Evolutionary conservation across 2,113 vertebrate genomes (phyloP).

Genomic region (Embiotoca jacksoni): DNA sequence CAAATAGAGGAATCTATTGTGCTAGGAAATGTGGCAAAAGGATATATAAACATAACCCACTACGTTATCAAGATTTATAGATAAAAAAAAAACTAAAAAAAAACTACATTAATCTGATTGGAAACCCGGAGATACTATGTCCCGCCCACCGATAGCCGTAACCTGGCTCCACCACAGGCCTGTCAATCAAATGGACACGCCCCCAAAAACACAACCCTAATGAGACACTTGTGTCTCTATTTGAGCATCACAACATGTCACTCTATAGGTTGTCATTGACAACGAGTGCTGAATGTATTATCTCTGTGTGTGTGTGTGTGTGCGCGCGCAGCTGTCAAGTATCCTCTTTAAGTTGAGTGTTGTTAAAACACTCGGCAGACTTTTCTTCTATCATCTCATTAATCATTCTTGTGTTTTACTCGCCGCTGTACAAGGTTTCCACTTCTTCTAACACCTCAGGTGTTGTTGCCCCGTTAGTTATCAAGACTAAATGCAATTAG

Average conservation of each 20-base stretch:
- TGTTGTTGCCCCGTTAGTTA: neutral
- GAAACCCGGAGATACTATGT: no score
- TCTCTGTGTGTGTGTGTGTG: neutral
- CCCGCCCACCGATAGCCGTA: no score
- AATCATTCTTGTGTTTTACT: neutral
- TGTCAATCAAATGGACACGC: no score
- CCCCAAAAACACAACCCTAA: no score
- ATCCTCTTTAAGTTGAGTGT: neutral
- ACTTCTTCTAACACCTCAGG: neutral
- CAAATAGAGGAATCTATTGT: conserved; percentile 27
- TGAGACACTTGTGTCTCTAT: neutral
- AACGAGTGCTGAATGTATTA: neutral
- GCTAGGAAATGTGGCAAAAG: neutral
- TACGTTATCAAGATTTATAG: no score
- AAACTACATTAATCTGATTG: no score
- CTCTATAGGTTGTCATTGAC: neutral
- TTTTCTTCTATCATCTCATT: neutral
- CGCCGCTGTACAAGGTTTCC: neutral
- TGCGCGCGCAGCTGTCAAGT: neutral
- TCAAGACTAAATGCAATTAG: neutral
- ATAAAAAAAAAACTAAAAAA: no score
- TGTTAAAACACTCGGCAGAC: neutral
- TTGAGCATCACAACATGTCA: conserved; percentile 4
- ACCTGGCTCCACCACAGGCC: no score
- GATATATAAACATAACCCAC: neutral